These are phyloP conservation scores for Erinaceus europaeus DNA, from an alignment of 2,113 vertebrate genomes.

Conservation along the genomic window DNA sequence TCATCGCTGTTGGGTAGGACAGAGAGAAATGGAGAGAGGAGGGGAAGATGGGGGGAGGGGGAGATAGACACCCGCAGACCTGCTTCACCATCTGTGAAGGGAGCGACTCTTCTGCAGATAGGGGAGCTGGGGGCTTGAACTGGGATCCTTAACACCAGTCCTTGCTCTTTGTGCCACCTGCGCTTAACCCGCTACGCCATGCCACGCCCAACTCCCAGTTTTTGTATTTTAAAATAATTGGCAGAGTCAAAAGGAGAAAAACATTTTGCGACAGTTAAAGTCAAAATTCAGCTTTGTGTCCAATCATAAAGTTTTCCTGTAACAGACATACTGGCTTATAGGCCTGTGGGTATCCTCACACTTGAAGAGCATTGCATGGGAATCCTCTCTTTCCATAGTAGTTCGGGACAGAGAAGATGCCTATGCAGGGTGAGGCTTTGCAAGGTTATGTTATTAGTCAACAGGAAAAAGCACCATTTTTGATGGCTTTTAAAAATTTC, in stretches of 20 bases:
- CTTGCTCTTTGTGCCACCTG: too few species aligned
- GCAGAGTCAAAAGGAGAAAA: background rate
- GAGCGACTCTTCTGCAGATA: too few species aligned
- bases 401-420: background rate
- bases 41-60: too few species aligned
- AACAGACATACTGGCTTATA: background rate
- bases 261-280: background rate
- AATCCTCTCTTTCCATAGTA: background rate
- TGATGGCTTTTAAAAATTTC: background rate
- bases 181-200: too few species aligned
- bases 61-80: too few species aligned
- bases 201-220: too few species aligned
- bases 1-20: too few species aligned
- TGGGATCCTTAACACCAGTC: too few species aligned
- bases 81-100: too few species aligned
- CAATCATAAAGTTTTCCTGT: background rate
- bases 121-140: too few species aligned
- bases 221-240: constrained; percentile 1
- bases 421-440: background rate
- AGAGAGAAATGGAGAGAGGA: too few species aligned
- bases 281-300: background rate
- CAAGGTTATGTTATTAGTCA: background rate
- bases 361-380: background rate
- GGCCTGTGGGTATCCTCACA: background rate
- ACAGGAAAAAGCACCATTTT: background rate